These are phyloP conservation scores for Lasiurus borealis DNA, from an alignment of 2,113 vertebrate species.

Conservation along the genomic window DNA sequence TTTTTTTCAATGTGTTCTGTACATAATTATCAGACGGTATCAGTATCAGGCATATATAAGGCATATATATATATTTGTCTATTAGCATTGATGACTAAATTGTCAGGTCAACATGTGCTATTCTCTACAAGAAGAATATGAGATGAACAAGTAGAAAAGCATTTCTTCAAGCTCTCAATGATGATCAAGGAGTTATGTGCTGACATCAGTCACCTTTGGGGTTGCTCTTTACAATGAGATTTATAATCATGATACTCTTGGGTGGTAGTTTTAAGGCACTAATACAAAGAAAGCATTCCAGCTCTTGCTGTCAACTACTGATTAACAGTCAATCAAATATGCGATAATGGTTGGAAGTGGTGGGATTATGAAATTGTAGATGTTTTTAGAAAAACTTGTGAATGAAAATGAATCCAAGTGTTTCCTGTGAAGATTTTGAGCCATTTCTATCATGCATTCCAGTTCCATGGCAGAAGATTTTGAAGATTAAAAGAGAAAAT, in stretches of 20 bases:
- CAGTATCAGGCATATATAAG: conserved; percentile 58
- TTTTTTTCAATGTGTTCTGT: conserved; percentile 84
- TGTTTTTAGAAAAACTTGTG: conserved; percentile 90
- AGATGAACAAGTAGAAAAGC: conserved; percentile 67
- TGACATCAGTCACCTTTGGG: conserved; percentile 70
- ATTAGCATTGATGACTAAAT: conserved; percentile 65
- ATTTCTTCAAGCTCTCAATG: conserved; percentile 71
- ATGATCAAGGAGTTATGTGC: conserved; percentile 52
- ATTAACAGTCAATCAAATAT: conserved; percentile 88
- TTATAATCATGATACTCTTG: conserved; percentile 83
- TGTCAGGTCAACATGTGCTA: conserved; percentile 65
- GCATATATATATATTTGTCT: conserved; percentile 60
- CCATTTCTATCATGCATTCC: conserved; percentile 99
- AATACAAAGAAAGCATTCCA: conserved; percentile 88
- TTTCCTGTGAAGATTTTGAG: conserved; percentile 97
- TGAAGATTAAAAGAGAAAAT: conserved; percentile 93
- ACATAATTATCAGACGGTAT: conserved; percentile 82
- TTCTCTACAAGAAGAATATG: conserved; percentile 78
- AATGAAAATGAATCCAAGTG: conserved; percentile 91
- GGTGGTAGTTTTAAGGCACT: conserved; percentile 87
- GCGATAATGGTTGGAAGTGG: conserved; percentile 89
- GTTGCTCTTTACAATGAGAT: conserved; percentile 87
- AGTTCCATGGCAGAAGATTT: conserved; percentile 95
- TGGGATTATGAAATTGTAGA: conserved; percentile 88
- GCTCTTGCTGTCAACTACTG: conserved; percentile 89